Evolutionary conservation across 1,140 invertebrate species (phyloP), one percentile per base, ranked within the genome.

Genomic region (Helicoverpa zea): DNA sequence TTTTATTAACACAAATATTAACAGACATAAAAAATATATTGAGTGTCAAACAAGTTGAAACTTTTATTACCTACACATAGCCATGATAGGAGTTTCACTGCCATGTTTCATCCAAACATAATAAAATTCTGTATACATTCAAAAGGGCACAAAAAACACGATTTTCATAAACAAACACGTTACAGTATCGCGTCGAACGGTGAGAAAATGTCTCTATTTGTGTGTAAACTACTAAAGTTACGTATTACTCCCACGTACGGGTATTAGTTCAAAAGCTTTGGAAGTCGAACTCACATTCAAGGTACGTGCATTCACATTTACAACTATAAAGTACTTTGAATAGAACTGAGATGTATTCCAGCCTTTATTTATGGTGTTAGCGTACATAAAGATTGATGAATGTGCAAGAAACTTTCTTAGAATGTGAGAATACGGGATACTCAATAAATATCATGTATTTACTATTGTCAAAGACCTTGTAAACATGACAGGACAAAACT

Each of bases 191-290:
- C 86, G 89, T 89, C 88, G 88, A 87, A 86, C 73, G 85, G 82
- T 91, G 89, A 87, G 89, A 91, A 84, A 89, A 91, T 88, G 84
- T 88, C 88, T 91, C 84, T 90, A 90, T 90, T 90, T 92, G 89
- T 89, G 85, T 79, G 82, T 80, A 89, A 89, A 88, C 87, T 83
- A 82, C 77, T 73, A 83, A 87, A 86, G 82, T 87, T 87, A 84
- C 79, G 80, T 84, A 81, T 84, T 63, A 88, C 90, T 79, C 91
- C 91, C 87, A 93, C 91, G 75, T 82, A 64, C 77, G 18, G 64
- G 59, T 61, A 63, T 64, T 77, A 64, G 35, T 58, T 51, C 70
- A 61, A 58, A 59, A 52, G 68, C 68, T 75, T 73, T 61, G 30
- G 51, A 63, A 63, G 52, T 63, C 14, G 59, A 70, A 63, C 18